phyloP scores from a whole-genome alignment of 2,888 invertebrate genomes.

The Belgica antarctica region DNA sequence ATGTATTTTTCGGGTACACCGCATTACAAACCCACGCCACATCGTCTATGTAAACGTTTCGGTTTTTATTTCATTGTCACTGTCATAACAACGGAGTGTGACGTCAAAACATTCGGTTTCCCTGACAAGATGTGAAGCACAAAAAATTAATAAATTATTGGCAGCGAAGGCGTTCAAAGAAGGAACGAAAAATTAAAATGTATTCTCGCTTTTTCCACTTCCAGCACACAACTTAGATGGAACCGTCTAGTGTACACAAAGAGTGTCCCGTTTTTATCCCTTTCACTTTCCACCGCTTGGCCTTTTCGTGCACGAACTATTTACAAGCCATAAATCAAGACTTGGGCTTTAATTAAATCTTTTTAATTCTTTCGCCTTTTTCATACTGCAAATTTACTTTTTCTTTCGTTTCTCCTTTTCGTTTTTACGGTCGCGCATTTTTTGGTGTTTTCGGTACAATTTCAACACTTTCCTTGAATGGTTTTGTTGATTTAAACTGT shows the following conservation, averaged over 20 bases:
- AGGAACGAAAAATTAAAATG: background rate
- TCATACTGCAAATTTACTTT: constrained; percentile 31
- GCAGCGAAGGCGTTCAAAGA: background rate
- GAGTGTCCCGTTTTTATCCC: background rate
- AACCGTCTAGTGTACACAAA: background rate
- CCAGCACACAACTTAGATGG: constrained; percentile 8
- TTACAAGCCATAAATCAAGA: constrained; percentile 42
- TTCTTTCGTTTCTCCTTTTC: background rate
- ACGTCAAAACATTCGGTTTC: background rate
- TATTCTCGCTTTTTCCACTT: background rate
- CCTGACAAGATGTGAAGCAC: background rate
- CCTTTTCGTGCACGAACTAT: constrained; percentile 25
- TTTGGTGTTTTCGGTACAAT: constrained; percentile 29
- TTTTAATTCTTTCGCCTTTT: constrained; percentile 34
- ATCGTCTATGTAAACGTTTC: background rate
- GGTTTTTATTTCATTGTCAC: background rate
- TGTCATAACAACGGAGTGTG: background rate
- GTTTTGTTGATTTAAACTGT: background rate
- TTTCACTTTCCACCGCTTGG: background rate
- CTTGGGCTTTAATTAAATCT: constrained; percentile 42
- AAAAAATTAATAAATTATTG: constrained; percentile 25
- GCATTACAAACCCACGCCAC: background rate
- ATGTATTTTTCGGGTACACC: constrained; percentile 12
- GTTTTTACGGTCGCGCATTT: constrained; percentile 40
- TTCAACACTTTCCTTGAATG: background rate